These are phyloP conservation scores for Grapholita molesta DNA, from an alignment of 1,140 invertebrate species.

Conservation along the genomic window DNA sequence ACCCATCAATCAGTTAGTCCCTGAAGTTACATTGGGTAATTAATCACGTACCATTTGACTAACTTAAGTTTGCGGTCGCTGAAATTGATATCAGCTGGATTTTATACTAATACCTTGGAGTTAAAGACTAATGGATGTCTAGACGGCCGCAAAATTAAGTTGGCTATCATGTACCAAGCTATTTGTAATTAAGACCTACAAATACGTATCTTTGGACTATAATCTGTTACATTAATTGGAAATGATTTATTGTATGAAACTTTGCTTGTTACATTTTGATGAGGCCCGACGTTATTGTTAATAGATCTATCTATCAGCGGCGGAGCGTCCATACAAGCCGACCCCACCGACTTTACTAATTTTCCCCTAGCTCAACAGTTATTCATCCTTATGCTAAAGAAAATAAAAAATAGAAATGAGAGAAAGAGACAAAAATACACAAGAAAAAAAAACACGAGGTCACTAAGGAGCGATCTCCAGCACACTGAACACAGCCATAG, in stretches of 20 bases:
- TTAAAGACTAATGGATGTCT: not conserved
- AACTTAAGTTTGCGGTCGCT: not conserved
- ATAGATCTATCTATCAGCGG: not conserved
- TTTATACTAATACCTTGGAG: not conserved
- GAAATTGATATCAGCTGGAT: not conserved
- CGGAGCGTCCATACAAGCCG: too few relatives aligned
- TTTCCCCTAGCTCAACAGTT: too few relatives aligned
- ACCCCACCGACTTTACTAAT: too few relatives aligned
- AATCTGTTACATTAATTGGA: slow-evolving; percentile 4
- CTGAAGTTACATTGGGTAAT: not conserved
- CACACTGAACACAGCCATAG: too few relatives aligned
- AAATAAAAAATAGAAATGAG: too few relatives aligned
- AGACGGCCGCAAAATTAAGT: not conserved
- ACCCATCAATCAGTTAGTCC: not conserved
- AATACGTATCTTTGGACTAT: not conserved
- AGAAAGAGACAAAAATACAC: too few relatives aligned
- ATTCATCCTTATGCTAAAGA: too few relatives aligned
- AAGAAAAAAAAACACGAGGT: too few relatives aligned
- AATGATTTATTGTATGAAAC: not conserved
- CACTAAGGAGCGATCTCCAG: too few relatives aligned
- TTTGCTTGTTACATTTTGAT: slow-evolving; percentile 7
- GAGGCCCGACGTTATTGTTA: not conserved
- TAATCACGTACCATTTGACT: slow-evolving; percentile 6
- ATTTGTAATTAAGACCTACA: slow-evolving; percentile 12
- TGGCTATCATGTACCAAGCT: not conserved